Base-by-base conservation (phyloP, 35 echinoderm and acorn worm genomes). In the Strongylocentrotus purpuratus region DNA sequence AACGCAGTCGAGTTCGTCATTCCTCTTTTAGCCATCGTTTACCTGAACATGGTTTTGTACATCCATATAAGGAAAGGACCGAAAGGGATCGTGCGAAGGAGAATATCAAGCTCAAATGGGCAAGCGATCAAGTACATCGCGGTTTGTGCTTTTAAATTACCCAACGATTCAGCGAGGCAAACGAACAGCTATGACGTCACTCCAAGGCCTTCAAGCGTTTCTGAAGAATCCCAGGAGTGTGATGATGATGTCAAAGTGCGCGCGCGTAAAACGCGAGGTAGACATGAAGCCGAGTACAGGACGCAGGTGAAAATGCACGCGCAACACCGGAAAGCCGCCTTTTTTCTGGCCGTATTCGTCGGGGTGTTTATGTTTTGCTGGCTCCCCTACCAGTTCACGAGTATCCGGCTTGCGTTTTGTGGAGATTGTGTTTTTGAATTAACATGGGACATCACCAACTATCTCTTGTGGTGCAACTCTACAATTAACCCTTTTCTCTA, bases 401-500 rank as follows among this genome's bases (percentile, higher is more conserved):
- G 94, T 22, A 46, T 97, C 25, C 33, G 92, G 25, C 61, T 46
- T 22, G 78, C 94, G 18, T 86, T 96, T 22, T 96, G 97, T 41
- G 95, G 93, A 9, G 93, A 94, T 32, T 96, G 95, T 48, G 86
- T 94, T 33, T 18, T 17, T 45, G 95, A 95, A 9, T 33, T 93
- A 22, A 86, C 95, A 5, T 97, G 97, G 97, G 95, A 96, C 31
- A 33, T 95, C 7, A 91, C 88, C 0, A 96, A 94, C 85, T 95
- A 97, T 46, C 52, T 97, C 31, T 41, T 97, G 47, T 97, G 97
- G 95, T 94, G 97, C 59, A 97, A 97, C 32, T 96, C 95, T 18
- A 95, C 97, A 7, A 89, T 97, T 5, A 97, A 97, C 55, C 97
- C 97, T 25, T 96, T 97, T 59, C 89, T 97, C 13, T 97, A 97